Conservation (phyloP, 2,888 invertebrate species). For the Meiosimyza decipiens region DNA sequence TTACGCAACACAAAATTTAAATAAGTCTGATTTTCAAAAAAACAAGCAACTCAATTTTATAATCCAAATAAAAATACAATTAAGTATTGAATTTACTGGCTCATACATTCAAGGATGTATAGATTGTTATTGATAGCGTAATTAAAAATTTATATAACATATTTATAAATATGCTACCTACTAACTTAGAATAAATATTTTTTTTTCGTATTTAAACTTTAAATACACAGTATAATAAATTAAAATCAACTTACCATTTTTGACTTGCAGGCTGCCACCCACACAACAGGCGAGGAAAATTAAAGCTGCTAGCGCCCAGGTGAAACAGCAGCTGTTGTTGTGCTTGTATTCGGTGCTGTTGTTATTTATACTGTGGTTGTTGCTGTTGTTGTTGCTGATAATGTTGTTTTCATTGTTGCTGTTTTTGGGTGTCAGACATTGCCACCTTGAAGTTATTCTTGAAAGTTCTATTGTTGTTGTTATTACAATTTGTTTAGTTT, state of each 20-base stretch:
- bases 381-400: constrained; percentile 17
- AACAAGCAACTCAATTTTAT: too few species aligned
- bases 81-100: too few species aligned
- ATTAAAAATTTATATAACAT: too few species aligned
- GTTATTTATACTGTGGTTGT: background rate
- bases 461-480: constrained; percentile 24
- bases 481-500: constrained; percentile 14
- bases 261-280: constrained; percentile 49
- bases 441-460: constrained; percentile 35
- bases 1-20: too few species aligned
- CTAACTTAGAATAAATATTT: too few species aligned
- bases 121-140: too few species aligned
- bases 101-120: too few species aligned
- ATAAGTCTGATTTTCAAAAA: too few species aligned
- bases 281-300: constrained; percentile 48
- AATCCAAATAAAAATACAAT: too few species aligned
- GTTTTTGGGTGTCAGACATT: constrained; percentile 33
- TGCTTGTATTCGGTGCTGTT: constrained; percentile 3
- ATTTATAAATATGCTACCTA: too few species aligned
- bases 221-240: background rate
- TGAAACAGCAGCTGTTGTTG: constrained; percentile 19
- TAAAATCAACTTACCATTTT: constrained; percentile 48
- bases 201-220: too few species aligned
- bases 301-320: constrained; percentile 31
- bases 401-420: background rate